These are phyloP conservation scores for Neosilurus mollespiculum DNA, from an alignment of 2,797 vertebrate genomes.

Conservation along the genomic window DNA sequence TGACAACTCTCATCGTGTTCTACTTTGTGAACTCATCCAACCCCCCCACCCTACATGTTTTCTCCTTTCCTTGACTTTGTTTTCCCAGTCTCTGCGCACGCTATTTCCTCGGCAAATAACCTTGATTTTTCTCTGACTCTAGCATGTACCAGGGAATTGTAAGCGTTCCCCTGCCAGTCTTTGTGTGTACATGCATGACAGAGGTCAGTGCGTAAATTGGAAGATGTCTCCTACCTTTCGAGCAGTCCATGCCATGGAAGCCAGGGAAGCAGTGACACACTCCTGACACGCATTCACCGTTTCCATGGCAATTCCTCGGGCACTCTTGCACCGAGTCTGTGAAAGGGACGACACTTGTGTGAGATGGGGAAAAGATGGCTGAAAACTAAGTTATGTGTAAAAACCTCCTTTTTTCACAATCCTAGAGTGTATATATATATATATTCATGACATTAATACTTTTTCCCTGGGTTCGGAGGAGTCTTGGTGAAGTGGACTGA, in stretches of 20 bases:
- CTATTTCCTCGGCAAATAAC: neutral
- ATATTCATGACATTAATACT: constrained; percentile 1
- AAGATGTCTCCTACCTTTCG: constrained; percentile 84
- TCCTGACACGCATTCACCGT: constrained; percentile 95
- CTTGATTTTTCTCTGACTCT: constrained; percentile 20
- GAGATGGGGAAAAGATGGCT: constrained; percentile 8
- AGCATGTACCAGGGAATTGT: neutral
- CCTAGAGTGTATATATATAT: neutral
- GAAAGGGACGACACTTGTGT: constrained; percentile 52
- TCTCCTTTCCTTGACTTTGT: constrained; percentile 6
- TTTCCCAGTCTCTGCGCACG: constrained; percentile 12
- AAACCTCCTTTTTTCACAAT: neutral
- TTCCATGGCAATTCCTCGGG: constrained; percentile 96
- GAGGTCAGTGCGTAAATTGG: constrained; percentile 44
- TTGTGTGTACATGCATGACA: constrained; percentile 17
- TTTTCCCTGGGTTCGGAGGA: neutral
- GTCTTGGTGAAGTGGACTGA: neutral
- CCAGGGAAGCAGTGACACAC: constrained; percentile 98
- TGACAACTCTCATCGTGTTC: neutral
- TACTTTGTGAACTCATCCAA: neutral
- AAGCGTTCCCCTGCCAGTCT: neutral
- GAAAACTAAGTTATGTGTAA: neutral
- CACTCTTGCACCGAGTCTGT: constrained; percentile 97
- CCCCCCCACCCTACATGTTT: too few species aligned
- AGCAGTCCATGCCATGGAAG: constrained; percentile 96